Conservation (phyloP, 2,888 invertebrate genomes). For the Drosophila percnosoma region DNA sequence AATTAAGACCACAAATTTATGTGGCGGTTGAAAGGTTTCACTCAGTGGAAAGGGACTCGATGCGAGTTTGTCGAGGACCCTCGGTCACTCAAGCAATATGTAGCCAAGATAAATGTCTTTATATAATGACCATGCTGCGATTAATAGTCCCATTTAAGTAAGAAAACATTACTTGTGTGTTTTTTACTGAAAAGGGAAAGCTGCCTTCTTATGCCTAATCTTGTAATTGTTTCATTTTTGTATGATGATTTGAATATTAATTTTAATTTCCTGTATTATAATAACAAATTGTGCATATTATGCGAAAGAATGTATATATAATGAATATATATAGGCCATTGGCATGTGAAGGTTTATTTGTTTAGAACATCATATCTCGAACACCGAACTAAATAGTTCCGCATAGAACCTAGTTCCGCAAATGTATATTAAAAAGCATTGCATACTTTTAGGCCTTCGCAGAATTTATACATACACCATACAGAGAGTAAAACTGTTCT, state of each 20-base stretch:
- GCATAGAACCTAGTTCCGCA: background rate
- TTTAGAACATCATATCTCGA: background rate
- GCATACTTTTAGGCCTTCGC: background rate
- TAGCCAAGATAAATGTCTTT: constrained; percentile 22
- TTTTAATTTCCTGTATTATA: background rate
- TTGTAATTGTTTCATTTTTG: background rate
- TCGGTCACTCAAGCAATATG: background rate
- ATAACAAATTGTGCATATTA: background rate
- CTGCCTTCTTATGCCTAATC: background rate
- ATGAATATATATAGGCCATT: no score
- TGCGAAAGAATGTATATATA: background rate
- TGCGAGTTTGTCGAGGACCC: constrained; percentile 9
- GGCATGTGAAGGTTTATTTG: background rate
- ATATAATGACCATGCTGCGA: constrained; percentile 12
- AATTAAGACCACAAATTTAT: constrained; percentile 71
- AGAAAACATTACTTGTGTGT: background rate
- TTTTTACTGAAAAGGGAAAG: background rate
- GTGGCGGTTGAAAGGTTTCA: constrained; percentile 36
- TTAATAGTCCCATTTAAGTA: constrained; percentile 12
- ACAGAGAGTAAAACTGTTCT: background rate
- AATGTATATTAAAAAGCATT: background rate
- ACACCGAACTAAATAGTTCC: background rate
- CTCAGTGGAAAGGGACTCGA: constrained; percentile 1
- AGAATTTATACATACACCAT: background rate
- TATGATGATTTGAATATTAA: background rate